A percentile compares a stretch with the other conserved stretches of the same genome.
Evolutionary conservation across 1,140 invertebrate genomes (phyloP).

Genomic region (Ylistrum balloti): DNA sequence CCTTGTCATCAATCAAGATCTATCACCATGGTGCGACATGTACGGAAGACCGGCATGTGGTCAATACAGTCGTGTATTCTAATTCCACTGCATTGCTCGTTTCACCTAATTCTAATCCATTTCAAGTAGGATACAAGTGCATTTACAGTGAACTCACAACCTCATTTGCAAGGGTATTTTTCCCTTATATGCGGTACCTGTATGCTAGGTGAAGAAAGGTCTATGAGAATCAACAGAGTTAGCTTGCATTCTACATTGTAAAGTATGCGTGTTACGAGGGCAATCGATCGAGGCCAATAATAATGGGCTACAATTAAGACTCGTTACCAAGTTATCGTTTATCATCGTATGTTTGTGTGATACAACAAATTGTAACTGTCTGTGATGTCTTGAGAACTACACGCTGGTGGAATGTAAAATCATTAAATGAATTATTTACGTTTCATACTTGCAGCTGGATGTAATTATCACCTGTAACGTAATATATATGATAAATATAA

Average conservation of each 20-base stretch:
- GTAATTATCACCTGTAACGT: not conserved
- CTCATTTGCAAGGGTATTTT: not conserved
- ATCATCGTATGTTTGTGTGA: constrained; percentile 22
- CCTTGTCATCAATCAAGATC: not conserved
- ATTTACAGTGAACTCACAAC: not conserved
- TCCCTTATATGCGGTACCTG: not conserved
- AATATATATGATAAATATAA: too few species aligned
- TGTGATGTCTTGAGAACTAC: not conserved
- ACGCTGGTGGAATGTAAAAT: not conserved
- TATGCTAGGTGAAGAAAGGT: not conserved
- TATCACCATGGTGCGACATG: not conserved
- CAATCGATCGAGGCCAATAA: constrained; percentile 3
- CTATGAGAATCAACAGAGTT: not conserved
- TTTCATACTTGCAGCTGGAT: not conserved
- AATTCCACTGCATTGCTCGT: not conserved
- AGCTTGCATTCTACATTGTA: not conserved
- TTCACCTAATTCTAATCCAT: not conserved
- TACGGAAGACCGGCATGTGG: not conserved
- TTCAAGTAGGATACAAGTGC: not conserved
- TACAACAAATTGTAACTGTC: constrained; percentile 5
- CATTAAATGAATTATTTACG: not conserved
- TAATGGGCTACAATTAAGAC: constrained; percentile 27
- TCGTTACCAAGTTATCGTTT: not conserved
- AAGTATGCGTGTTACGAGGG: not conserved
- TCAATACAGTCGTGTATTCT: not conserved